Conservation (phyloP, 2,113 vertebrate species). For the Stigmatopora nigra region DNA sequence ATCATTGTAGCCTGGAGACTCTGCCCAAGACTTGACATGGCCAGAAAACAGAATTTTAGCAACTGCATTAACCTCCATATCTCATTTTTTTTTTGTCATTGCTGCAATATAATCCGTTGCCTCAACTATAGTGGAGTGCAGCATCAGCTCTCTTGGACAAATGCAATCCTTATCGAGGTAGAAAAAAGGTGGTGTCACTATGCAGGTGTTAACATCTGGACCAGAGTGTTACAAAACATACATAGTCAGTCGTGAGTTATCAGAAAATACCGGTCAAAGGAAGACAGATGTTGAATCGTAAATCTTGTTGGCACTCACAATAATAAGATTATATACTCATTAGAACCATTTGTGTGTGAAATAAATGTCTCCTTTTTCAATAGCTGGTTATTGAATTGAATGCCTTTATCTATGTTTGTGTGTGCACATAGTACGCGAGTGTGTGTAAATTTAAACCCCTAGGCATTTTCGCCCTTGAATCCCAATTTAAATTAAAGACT, state of each 20-base stretch:
- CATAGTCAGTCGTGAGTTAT: not conserved
- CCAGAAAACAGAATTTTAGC: not conserved
- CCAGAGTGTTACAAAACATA: not conserved
- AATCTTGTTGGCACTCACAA: not conserved
- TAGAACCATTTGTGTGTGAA: too few species aligned
- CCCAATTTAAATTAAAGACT: slow-evolving; percentile 37
- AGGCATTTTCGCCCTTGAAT: slow-evolving; percentile 40
- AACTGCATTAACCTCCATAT: not conserved
- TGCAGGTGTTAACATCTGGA: not conserved
- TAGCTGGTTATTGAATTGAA: too few species aligned
- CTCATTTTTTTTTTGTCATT: not conserved
- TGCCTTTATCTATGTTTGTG: too few species aligned
- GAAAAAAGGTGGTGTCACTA: not conserved
- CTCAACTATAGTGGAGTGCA: not conserved
- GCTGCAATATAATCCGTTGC: not conserved
- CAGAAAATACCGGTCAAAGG: not conserved
- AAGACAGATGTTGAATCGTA: not conserved
- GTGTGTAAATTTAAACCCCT: not conserved
- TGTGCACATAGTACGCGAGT: too few species aligned
- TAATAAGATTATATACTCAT: not conserved
- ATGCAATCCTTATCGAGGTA: not conserved
- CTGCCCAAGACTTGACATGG: not conserved
- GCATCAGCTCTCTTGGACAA: not conserved
- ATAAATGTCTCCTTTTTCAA: too few species aligned
- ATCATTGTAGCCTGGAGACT: not conserved